Evolutionary conservation across 2,797 vertebrate species (phyloP), one percentile per base, ranked within the genome.

Genomic region (Pyrocephalus nanus): DNA sequence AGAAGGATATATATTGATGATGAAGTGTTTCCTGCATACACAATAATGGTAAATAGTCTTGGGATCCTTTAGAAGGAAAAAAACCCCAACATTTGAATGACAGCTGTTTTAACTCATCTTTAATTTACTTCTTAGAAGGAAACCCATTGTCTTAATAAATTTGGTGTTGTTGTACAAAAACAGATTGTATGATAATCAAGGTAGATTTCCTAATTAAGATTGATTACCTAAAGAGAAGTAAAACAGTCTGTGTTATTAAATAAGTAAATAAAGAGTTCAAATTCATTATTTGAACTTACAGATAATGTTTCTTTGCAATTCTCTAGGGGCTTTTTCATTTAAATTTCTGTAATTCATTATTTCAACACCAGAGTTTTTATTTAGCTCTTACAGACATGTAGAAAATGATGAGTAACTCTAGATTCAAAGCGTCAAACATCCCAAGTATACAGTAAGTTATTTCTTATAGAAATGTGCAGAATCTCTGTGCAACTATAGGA

Each of bases 51-150:
- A 84, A 92, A 55, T 53, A 92, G 14, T 23, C 47, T 76, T 30
- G 61, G 27, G 26, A 71, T 55, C 25, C 30, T 91, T 75, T 61
- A 43, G 54, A 66, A 25, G 27, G 17, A 55, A 74, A 90, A 60
- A 57, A 55, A 66, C n/a, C n/a, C n/a, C n/a, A n/a, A n/a, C 58
- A 88, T 50, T 69, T 71, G 34, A 86, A 62, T 64, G 65, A 50
- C 43, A 91, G 38, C 23, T 90, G 15, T 14, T 92, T 85, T 60
- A 86, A 50, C 4, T 80, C 25, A 76, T 54, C 32, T 83, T 3
- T 48, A 70, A 79, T 94, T 95, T 90, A 9, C 19, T 71, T 81
- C 43, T 81, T 90, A 73, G 76, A 92, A 89, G 53, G 9, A 88
- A 96, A 40, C 2, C 8, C 50, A 19, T 71, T 71, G 38, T 86